phyloP scores from a whole-genome alignment of 2,113 vertebrate genomes.

The Sphyrna mokarran region DNA sequence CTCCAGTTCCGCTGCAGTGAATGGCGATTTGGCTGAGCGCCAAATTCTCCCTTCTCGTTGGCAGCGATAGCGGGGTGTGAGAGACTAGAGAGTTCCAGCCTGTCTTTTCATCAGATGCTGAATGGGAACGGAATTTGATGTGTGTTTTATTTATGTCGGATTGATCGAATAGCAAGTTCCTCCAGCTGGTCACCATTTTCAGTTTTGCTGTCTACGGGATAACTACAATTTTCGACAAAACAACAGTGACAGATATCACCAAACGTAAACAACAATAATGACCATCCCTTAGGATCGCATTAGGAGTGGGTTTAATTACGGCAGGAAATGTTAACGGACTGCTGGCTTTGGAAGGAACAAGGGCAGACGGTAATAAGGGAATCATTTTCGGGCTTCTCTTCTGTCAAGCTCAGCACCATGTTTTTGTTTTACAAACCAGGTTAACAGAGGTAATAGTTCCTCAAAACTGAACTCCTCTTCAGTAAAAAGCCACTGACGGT shows the following conservation, averaged over 20 bases:
- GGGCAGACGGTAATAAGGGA: neutral
- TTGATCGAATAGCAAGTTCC: neutral
- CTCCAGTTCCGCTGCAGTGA: no score
- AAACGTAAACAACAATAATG: conserved; percentile 28
- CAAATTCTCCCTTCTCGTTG: no score
- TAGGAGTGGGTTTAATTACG: neutral
- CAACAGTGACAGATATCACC: neutral
- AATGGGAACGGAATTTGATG: neutral
- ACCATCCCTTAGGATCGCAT: neutral
- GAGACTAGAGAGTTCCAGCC: no score
- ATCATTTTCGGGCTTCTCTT: neutral
- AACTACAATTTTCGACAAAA: neutral
- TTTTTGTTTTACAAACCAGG: neutral
- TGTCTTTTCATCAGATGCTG: neutral
- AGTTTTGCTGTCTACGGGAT: neutral
- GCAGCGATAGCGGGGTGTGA: no score
- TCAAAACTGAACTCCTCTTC: neutral
- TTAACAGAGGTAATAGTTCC: neutral
- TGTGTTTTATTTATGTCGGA: neutral
- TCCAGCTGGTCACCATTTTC: neutral
- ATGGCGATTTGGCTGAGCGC: no score
- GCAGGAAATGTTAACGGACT: conserved; percentile 2
- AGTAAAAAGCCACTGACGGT: neutral
- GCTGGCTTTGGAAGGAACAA: neutral
- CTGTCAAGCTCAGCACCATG: neutral